Conservation (phyloP, 64 coral and sea anemone genomes). For the Porites lutea region DNA sequence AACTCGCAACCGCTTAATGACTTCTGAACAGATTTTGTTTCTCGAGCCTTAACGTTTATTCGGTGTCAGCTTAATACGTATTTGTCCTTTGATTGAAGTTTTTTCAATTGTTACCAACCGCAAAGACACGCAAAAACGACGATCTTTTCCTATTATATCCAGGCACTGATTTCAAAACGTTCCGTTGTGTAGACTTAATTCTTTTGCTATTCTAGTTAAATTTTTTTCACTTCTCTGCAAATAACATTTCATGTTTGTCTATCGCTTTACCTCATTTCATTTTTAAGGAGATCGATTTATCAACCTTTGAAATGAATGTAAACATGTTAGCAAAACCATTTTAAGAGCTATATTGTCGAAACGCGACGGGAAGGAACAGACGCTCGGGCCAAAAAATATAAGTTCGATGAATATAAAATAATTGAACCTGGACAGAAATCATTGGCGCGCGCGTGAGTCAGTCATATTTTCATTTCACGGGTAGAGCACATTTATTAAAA, state of each 20-base stretch:
- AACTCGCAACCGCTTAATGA: background rate
- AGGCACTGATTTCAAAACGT: background rate
- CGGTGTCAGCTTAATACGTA: background rate
- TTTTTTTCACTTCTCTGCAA: background rate
- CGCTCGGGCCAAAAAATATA: too few relatives aligned
- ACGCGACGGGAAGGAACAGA: too few relatives aligned
- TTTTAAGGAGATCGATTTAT: background rate
- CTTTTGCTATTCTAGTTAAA: background rate
- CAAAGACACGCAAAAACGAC: background rate
- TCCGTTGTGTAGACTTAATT: background rate
- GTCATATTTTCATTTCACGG: too few relatives aligned
- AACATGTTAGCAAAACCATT: background rate
- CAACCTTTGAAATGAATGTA: background rate
- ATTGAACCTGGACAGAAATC: too few relatives aligned
- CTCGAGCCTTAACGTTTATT: background rate
- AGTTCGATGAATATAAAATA: too few relatives aligned
- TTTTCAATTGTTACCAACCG: constrained; percentile 1
- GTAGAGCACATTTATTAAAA: too few relatives aligned
- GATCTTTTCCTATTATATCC: background rate
- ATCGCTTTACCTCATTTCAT: background rate
- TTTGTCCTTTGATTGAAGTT: background rate
- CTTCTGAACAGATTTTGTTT: background rate
- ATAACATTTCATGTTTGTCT: background rate
- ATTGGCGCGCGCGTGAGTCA: too few relatives aligned
- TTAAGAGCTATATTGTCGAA: too few relatives aligned